phyloP scores from a whole-genome alignment of 2,888 invertebrate species.

The Spilosoma lubricipeda region DNA sequence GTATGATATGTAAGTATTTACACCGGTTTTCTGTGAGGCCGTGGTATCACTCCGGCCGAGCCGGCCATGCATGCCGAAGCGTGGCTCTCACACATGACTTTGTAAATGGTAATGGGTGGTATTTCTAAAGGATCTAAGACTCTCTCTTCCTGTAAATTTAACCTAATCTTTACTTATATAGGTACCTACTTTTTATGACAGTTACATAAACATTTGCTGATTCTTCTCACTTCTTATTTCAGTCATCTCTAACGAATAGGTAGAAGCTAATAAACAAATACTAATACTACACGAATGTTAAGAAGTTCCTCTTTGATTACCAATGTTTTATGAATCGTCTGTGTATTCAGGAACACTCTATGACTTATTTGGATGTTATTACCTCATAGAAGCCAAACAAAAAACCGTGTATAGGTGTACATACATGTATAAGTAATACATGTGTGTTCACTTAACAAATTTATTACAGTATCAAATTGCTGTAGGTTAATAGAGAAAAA shows the following conservation, averaged over 20 bases:
- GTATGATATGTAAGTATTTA: too few relatives aligned
- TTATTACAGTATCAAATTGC: slow-evolving; percentile 38
- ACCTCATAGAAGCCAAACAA: slow-evolving; percentile 25
- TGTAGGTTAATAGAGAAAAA: slow-evolving; percentile 33
- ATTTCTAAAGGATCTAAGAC: too few relatives aligned
- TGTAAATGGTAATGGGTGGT: too few relatives aligned
- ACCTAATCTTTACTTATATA: not conserved
- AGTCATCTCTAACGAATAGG: not conserved
- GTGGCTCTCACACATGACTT: too few relatives aligned
- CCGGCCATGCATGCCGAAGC: too few relatives aligned
- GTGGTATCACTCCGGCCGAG: too few relatives aligned
- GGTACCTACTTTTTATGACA: too few relatives aligned
- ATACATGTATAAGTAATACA: not conserved
- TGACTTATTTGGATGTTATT: slow-evolving; percentile 19
- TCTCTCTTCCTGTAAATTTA: too few relatives aligned
- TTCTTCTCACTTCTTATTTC: not conserved
- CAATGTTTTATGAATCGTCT: slow-evolving; percentile 39
- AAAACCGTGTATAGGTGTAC: not conserved
- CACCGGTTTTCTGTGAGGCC: too few relatives aligned
- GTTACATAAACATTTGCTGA: not conserved
- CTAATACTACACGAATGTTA: slow-evolving; percentile 22
- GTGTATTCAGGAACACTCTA: slow-evolving; percentile 22
- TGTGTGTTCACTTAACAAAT: not conserved
- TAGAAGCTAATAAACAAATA: slow-evolving; percentile 3
- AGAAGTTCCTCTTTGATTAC: slow-evolving; percentile 32